Evolutionary conservation across 1,140 invertebrate species (phyloP), one percentile per base, ranked within the genome.

Genomic region (Patella vulgata): DNA sequence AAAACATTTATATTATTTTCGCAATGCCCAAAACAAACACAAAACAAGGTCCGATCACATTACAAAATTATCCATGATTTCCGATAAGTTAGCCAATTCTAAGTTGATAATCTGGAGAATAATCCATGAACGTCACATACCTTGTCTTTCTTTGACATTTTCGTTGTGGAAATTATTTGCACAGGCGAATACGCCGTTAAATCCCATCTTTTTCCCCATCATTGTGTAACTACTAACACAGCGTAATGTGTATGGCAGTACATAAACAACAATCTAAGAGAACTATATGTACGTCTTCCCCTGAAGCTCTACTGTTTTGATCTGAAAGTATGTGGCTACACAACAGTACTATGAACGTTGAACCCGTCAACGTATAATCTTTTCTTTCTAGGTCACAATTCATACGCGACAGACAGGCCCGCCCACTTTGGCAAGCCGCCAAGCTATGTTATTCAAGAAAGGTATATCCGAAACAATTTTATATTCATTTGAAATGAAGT

Each of bases 311-410:
- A 58, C 66, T 70, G 60, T 71, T 73, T 71, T 61, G 69, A 67
- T 76, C 72, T 71, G 73, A 73, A 59, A 54, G 43, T 70, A 70
- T 70, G 61, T 70, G 62, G 54, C 42, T 59, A 64, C 65, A 56
- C 53, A 63, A 67, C 70, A 74, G 68, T 78, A 75, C 71, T 78
- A 78, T 73, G 65, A 78, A 75, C 69, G 69, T 77, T 75, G 65
- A 68, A 68, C 66, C 63, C 61, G n/a, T n/a, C n/a, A n/a, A n/a
- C n/a, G n/a, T n/a, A n/a, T n/a, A n/a, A n/a, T n/a, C 60, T 52
- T 61, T 51, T 47, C 39, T 42, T 59, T 59, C 59, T 59, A 63
- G 56, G 66, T 48, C 21, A 52, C n/a, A 19, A 52, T 31, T 52
- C 28, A n/a, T n/a, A 17, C 36, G 12, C 28, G 12, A 33, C 28